A percentile compares a stretch with the other conserved stretches of the same genome.
Conservation (phyloP, 2,797 vertebrate genomes). For the Gallinago solitaria region DNA sequence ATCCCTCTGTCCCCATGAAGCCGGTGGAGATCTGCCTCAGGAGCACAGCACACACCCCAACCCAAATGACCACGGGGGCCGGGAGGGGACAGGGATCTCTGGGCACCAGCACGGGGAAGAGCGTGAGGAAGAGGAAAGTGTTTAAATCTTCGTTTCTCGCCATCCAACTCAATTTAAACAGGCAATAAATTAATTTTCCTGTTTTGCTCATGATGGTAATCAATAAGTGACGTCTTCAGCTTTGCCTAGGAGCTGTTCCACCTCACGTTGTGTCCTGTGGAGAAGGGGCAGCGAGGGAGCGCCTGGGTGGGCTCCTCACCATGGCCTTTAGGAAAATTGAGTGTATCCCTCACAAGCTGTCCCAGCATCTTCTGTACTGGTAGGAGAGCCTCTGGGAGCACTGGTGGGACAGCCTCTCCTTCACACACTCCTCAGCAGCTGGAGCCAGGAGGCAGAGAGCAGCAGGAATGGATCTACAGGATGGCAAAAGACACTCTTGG, state of each 20-base stretch:
- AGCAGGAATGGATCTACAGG: rapidly evolving
- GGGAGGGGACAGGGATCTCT: neutral
- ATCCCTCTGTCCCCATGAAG: rapidly evolving
- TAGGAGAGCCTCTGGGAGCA: neutral
- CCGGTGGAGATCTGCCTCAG: neutral
- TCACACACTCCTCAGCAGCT: neutral
- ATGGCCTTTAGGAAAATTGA: neutral
- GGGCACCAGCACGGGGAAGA: rapidly evolving
- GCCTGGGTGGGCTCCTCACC: neutral
- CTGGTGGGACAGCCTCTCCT: neutral
- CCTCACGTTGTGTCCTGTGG: neutral
- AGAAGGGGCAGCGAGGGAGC: neutral
- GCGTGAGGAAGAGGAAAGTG: neutral
- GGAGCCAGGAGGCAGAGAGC: neutral
- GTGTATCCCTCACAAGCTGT: rapidly evolving
- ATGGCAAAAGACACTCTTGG: neutral
- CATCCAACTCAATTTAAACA: neutral
- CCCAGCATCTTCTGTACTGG: neutral
- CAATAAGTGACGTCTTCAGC: neutral
- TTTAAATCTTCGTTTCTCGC: neutral
- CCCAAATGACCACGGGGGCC: too few relatives aligned
- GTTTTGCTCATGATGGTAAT: neutral
- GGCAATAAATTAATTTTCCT: neutral
- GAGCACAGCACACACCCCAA: rapidly evolving
- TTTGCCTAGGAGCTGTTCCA: neutral